Conservation (phyloP, 2,113 vertebrate species). For the Thymallus thymallus region DNA sequence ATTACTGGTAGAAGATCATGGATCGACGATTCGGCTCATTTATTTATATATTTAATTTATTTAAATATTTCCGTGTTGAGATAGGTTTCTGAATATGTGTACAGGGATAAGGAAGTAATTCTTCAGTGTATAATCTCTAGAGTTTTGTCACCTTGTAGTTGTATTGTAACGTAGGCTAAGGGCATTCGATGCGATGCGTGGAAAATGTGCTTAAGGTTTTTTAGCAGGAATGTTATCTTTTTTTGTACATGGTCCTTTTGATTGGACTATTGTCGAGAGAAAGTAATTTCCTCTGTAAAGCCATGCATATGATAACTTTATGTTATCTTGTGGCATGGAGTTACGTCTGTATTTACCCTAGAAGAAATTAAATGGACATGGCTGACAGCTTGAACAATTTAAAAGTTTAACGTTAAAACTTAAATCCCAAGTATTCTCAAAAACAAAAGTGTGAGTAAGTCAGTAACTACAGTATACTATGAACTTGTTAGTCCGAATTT, state of each 20-base stretch:
- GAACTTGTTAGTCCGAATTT: slow-evolving; percentile 9
- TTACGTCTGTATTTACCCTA: slow-evolving; percentile 20
- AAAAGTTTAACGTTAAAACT: slow-evolving; percentile 14
- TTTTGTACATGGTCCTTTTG: slow-evolving; percentile 30
- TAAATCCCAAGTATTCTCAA: slow-evolving; percentile 65
- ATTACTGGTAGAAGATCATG: not conserved
- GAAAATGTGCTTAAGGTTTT: slow-evolving; percentile 36
- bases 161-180: slow-evolving; percentile 32
- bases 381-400: slow-evolving; percentile 11
- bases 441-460: slow-evolving; percentile 27
- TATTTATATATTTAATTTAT: slow-evolving; percentile 8
- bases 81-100: slow-evolving; percentile 2
- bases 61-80: slow-evolving; percentile 23
- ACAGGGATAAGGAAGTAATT: slow-evolving; percentile 15
- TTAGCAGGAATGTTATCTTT: slow-evolving; percentile 22
- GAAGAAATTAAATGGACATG: slow-evolving; percentile 41
- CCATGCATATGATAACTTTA: slow-evolving; percentile 15
- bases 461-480: slow-evolving; percentile 7
- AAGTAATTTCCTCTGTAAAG: slow-evolving; percentile 43
- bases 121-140: slow-evolving; percentile 15
- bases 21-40: slow-evolving; percentile 20
- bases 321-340: slow-evolving; percentile 39
- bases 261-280: slow-evolving; percentile 28
- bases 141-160: slow-evolving; percentile 22
- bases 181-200: slow-evolving; percentile 47